These are phyloP conservation scores for Achatina immaculata DNA, from an alignment of 1,140 invertebrate genomes.

Conservation along the genomic window DNA sequence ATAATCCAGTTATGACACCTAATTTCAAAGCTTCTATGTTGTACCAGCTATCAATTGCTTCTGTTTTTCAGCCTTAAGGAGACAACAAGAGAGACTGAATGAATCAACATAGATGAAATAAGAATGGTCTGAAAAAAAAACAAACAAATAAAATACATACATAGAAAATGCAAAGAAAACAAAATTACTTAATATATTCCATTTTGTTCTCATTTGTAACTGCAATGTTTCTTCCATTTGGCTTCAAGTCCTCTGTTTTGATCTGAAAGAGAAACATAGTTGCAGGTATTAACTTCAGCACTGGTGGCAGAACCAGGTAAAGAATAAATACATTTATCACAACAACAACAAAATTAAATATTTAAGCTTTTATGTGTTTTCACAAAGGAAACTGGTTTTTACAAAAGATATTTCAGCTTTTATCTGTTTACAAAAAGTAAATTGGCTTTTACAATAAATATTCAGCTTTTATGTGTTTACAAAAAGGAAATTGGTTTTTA, in stretches of 20 bases:
- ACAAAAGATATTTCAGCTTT: neutral
- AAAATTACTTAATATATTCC: constrained; percentile 92
- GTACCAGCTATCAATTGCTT: no score
- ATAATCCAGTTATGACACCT: no score
- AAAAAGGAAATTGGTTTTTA: neutral
- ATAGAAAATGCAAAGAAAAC: neutral
- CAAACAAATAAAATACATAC: neutral
- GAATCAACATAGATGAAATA: no score
- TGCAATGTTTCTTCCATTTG: constrained; percentile 89
- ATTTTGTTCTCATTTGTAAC: constrained; percentile 96
- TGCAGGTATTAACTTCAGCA: neutral
- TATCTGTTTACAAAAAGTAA: neutral
- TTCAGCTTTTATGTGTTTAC: neutral
- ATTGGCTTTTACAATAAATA: neutral
- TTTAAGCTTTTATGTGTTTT: neutral
- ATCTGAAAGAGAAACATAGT: constrained; percentile 76
- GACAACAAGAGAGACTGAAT: no score
- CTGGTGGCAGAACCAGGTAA: no score
- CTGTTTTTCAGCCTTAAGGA: no score
- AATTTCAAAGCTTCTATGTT: no score
- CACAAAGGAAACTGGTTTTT: neutral
- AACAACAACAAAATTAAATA: no score
- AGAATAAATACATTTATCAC: no score
- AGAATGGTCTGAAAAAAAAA: neutral
- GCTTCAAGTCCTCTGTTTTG: constrained; percentile 90